Conservation (phyloP, 2,797 vertebrate species). For the Sphaeramia orbicularis region DNA sequence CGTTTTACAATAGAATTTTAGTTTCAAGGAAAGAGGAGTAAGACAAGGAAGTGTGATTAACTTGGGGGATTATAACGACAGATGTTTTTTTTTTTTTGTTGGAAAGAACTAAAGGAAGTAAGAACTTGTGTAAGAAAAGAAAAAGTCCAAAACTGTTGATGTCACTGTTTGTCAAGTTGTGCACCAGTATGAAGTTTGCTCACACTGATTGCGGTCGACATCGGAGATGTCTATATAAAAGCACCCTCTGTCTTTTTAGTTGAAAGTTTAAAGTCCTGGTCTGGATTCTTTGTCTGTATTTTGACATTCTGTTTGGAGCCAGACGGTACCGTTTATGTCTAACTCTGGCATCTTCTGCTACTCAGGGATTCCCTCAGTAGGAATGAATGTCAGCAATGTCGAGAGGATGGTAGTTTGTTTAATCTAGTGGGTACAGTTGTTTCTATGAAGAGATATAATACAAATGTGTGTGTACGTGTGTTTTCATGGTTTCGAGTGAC, state of each 20-base stretch:
- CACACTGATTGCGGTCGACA: background rate
- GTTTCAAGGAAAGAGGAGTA: slow-evolving; percentile 34
- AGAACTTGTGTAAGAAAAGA: slow-evolving; percentile 1
- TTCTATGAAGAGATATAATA: slow-evolving; percentile 52
- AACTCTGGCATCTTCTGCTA: slow-evolving; percentile 43
- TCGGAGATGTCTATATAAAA: slow-evolving; percentile 16
- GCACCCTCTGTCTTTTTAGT: slow-evolving; percentile 38
- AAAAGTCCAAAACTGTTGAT: background rate
- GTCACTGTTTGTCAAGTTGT: too few species aligned
- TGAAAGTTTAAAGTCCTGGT: slow-evolving; percentile 38
- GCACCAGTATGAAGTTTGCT: too few species aligned
- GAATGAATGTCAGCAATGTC: slow-evolving; percentile 75
- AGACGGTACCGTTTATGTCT: slow-evolving; percentile 70
- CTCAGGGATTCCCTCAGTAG: slow-evolving; percentile 71
- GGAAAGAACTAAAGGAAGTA: slow-evolving; percentile 18
- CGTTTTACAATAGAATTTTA: slow-evolving; percentile 21
- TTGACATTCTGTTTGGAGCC: slow-evolving; percentile 64
- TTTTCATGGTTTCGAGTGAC: slow-evolving; percentile 18
- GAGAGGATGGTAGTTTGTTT: slow-evolving; percentile 68
- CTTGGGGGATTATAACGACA: slow-evolving; percentile 33
- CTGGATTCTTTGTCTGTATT: slow-evolving; percentile 49
- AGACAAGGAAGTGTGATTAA: slow-evolving; percentile 52
- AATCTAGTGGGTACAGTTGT: slow-evolving; percentile 59
- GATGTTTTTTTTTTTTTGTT: slow-evolving; percentile 10
- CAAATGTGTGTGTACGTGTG: slow-evolving; percentile 35